Evolutionary conservation across 1,140 invertebrate species (phyloP).

Genomic region (Bombyx mandarina): DNA sequence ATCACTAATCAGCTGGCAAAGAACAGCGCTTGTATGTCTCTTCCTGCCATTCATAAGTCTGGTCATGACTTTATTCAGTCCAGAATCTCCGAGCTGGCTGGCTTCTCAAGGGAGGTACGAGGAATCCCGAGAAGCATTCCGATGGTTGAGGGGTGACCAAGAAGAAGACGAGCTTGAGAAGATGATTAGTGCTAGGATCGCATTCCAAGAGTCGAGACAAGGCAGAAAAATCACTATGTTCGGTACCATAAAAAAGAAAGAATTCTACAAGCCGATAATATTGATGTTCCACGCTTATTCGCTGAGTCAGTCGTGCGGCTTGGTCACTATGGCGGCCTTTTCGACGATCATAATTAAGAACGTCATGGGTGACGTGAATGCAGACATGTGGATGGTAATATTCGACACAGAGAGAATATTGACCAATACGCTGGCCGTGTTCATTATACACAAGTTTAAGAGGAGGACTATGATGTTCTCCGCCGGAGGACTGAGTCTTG

Average conservation of each 20-base stretch:
- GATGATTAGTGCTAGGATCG: conserved; percentile 38
- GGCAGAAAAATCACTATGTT: conserved; percentile 14
- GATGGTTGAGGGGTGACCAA: conserved; percentile 59
- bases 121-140: conserved; percentile 60
- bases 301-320: conserved; percentile 41
- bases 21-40: conserved; percentile 62
- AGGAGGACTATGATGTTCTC: conserved; percentile 40
- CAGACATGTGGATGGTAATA: conserved; percentile 75
- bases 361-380: conserved; percentile 64
- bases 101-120: conserved; percentile 60
- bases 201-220: conserved; percentile 16
- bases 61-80: conserved; percentile 66
- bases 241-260: conserved; percentile 28
- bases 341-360: conserved; percentile 73
- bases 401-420: conserved; percentile 71
- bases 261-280: conserved; percentile 49
- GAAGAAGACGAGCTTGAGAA: conserved; percentile 45
- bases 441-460: conserved; percentile 38
- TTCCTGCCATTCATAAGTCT: conserved; percentile 60
- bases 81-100: conserved; percentile 81
- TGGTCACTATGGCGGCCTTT: conserved; percentile 75
- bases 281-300: conserved; percentile 38
- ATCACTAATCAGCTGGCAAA: conserved; percentile 71
- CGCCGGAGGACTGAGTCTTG: conserved; percentile 24
- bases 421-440: conserved; percentile 46